phyloP scores from a whole-genome alignment of 2,113 vertebrate species.

The Mustela nigripes region DNA sequence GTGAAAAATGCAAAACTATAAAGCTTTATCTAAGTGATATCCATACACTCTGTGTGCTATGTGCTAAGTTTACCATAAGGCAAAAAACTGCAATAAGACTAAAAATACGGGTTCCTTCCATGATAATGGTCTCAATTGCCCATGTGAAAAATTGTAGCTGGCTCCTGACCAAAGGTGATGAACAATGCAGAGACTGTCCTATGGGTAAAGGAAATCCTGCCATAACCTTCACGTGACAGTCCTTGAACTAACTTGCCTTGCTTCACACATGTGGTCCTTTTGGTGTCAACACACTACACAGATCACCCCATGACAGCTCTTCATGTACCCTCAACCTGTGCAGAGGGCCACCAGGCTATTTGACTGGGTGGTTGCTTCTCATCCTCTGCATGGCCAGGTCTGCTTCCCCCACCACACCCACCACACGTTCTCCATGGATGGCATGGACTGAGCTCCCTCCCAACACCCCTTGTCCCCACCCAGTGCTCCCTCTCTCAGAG shows the following conservation, averaged over 20 bases:
- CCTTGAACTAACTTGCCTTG: neutral
- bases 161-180: neutral
- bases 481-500: neutral
- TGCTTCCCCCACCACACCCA: neutral
- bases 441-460: neutral
- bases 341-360: neutral
- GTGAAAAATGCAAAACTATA: neutral
- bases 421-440: neutral
- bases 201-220: neutral
- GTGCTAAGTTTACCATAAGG: neutral
- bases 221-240: neutral
- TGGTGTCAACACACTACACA: neutral
- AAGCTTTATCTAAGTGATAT: neutral
- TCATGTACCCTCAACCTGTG: neutral
- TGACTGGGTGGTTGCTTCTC: neutral
- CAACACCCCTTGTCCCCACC: fast-evolving
- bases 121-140: neutral
- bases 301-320: neutral
- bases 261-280: neutral
- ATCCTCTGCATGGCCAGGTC: no score
- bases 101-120: neutral
- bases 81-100: neutral
- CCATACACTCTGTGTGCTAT: neutral
- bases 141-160: neutral
- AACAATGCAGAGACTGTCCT: neutral